Base-by-base conservation (phyloP, 2,113 vertebrate genomes). In the Vulpes vulpes region DNA sequence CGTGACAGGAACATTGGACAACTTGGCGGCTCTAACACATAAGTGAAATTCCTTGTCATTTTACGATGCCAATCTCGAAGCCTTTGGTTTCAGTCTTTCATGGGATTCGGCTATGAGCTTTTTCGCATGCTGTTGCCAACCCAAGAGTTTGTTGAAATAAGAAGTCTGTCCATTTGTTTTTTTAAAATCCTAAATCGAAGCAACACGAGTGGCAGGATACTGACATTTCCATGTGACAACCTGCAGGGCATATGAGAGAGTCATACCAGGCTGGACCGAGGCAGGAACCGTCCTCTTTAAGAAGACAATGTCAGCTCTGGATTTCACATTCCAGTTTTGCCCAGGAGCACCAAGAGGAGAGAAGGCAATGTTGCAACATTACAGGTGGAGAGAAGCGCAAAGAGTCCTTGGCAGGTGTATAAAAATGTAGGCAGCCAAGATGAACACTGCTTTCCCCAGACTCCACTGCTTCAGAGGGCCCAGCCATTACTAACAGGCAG, bases 301-400 rank as follows among this genome's bases (percentile, higher is more conserved):
- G 81, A 78, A 76, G 79, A 64, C 73, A 65, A 32, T 8, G 19
- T 84, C 83, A 67, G 49, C 78, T 95, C 87, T 96, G 85, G 83
- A 57, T 38, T 91, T 91, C 49, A 73, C 51, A 79, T 96, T 97
- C 93, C 95, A 96, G 97, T 96, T 96, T 86, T 92, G 51, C 74
- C 84, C 94, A 97, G 94, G 71, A 97, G 95, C 96, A 97, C 96
- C 94, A 71, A 96, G 85, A 91, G 64, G 80, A 96, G 32, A 80
- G 78, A 97, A 97, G 94, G 95, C 73, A 57, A 92, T 16, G 82
- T 27, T 95, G 95, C 57, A 22, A 88, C 1, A 3, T 90, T 57
- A 86, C 51, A 89, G 73, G n/a, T 53, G 51, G 69, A 82, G 60
- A 59, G 89, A 88, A 73, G 74, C 19, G 1, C 16, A 53, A 53